Percentiles rank a stretch among this genome's conserved stretches.
Evolutionary conservation across 2,888 invertebrate genomes (phyloP).

Genomic region (Herminia tarsipennalis): DNA sequence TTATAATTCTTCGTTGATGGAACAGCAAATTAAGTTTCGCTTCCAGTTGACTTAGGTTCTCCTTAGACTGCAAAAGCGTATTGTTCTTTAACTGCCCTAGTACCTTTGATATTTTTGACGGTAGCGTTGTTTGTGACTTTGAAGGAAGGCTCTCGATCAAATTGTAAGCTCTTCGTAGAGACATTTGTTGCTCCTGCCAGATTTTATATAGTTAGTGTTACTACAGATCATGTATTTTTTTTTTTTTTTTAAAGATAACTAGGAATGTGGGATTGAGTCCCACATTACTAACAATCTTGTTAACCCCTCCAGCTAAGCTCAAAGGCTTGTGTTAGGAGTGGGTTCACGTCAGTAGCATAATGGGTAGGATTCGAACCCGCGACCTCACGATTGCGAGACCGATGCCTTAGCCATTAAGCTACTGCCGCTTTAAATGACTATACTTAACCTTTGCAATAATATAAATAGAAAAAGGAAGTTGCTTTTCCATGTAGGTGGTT

Average conservation of each 20-base stretch:
- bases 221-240: slow-evolving; percentile 3
- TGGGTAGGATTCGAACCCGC: too few relatives aligned
- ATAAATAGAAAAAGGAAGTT: background rate
- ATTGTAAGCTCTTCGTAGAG: slow-evolving; percentile 10
- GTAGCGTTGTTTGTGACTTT: slow-evolving; percentile 42
- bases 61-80: slow-evolving; percentile 50
- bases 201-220: slow-evolving; percentile 40
- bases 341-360: too few relatives aligned
- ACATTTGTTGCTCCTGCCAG: slow-evolving; percentile 47
- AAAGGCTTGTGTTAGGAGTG: too few relatives aligned
- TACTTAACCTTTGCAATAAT: background rate
- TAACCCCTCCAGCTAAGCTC: too few relatives aligned
- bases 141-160: slow-evolving; percentile 4
- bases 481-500: background rate
- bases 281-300: too few relatives aligned
- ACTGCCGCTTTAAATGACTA: background rate
- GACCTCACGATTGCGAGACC: too few relatives aligned
- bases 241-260: background rate
- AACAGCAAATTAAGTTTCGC: slow-evolving; percentile 55
- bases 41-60: slow-evolving; percentile 45
- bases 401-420: too few relatives aligned
- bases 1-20: slow-evolving; percentile 46
- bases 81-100: slow-evolving; percentile 53
- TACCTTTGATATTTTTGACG: slow-evolving; percentile 54
- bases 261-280: too few relatives aligned